Evolutionary conservation across 1,140 invertebrate species (phyloP).

Genomic region (Anastrepha ludens): DNA sequence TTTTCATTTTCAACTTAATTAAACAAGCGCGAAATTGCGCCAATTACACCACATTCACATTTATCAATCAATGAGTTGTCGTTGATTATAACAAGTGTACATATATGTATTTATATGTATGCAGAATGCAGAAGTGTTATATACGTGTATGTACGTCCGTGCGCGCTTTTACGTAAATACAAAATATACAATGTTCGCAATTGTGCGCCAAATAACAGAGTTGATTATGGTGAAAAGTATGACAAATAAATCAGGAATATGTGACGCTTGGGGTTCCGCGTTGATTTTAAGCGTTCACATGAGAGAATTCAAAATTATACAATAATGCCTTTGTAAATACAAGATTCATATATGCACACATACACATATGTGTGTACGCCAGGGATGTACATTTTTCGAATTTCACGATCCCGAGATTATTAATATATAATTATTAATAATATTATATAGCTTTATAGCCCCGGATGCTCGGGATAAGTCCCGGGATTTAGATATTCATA

Average conservation of each 20-base stretch:
- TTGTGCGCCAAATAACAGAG: not conserved
- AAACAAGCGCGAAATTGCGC: not conserved
- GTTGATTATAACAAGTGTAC: slow-evolving; percentile 3
- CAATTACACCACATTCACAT: slow-evolving; percentile 41
- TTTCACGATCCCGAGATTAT: too few species aligned
- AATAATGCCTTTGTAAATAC: not conserved
- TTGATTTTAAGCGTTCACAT: slow-evolving; percentile 27
- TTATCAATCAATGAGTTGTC: slow-evolving; percentile 43
- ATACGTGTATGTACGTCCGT: too few species aligned
- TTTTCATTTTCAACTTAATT: slow-evolving; percentile 34
- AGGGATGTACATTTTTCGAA: too few species aligned
- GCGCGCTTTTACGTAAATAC: too few species aligned
- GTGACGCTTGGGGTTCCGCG: not conserved
- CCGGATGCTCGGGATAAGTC: too few species aligned
- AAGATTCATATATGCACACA: not conserved
- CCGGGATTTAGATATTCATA: too few species aligned
- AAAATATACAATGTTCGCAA: too few species aligned
- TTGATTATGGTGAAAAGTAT: slow-evolving; percentile 7
- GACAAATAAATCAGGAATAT: slow-evolving; percentile 47
- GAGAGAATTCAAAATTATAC: not conserved
- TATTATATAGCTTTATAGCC: too few species aligned
- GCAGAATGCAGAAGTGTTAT: not conserved
- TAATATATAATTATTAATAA: too few species aligned
- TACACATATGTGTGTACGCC: too few species aligned
- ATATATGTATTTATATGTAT: not conserved